Conservation (phyloP, 2,113 vertebrate genomes). For the Acrocephalus kingi region DNA sequence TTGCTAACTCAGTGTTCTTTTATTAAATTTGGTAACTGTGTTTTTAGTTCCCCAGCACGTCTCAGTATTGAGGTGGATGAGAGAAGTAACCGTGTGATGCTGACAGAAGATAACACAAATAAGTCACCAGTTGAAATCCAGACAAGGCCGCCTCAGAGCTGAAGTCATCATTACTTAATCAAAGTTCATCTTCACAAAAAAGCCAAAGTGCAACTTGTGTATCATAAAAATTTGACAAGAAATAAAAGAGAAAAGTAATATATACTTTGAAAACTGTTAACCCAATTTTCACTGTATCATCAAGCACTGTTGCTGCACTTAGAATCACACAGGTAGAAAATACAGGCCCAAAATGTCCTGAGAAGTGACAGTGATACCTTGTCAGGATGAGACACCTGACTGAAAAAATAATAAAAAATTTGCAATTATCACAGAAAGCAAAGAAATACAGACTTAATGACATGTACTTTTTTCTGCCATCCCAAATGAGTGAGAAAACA, state of each 20-base stretch:
- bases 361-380: background rate
- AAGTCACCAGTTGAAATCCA: background rate
- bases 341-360: background rate
- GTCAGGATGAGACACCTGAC: background rate
- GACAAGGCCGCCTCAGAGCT: background rate
- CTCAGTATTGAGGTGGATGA: background rate
- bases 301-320: background rate
- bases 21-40: background rate
- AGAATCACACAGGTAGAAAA: background rate
- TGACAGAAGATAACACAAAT: background rate
- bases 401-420: background rate
- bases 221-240: background rate
- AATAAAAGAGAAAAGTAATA: background rate
- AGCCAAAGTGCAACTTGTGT: background rate
- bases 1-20: background rate
- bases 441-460: background rate
- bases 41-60: conserved; percentile 4
- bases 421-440: background rate
- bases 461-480: background rate
- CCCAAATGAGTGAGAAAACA: background rate
- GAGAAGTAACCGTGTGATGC: background rate
- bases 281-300: background rate
- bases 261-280: background rate
- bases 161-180: background rate
- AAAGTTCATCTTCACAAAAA: background rate